Conservation (phyloP, 2,797 vertebrate genomes). For the Lophotriccus pileatus region DNA sequence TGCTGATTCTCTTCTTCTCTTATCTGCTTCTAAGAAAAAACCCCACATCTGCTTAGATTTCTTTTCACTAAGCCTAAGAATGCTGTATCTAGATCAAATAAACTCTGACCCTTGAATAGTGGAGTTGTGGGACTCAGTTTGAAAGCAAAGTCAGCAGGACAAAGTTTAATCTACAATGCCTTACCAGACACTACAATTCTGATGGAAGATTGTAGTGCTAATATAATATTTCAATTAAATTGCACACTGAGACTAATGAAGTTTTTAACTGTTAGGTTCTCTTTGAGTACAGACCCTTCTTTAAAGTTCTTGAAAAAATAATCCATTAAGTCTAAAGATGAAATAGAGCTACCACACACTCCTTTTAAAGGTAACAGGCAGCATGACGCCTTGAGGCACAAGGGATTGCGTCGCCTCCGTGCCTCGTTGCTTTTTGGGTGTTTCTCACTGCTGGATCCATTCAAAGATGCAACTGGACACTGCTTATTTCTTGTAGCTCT, state of each 20-base stretch:
- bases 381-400: neutral
- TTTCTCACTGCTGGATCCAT: neutral
- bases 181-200: neutral
- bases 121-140: neutral
- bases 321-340: neutral
- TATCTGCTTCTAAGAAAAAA: constrained; percentile 52
- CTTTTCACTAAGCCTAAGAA: constrained; percentile 33
- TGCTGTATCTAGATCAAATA: constrained; percentile 64
- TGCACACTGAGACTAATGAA: neutral
- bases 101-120: constrained; percentile 63
- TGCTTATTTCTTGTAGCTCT: neutral
- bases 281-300: neutral
- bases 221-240: neutral
- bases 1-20: constrained; percentile 34
- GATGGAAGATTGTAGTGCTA: neutral
- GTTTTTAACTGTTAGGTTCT: neutral
- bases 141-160: constrained; percentile 59
- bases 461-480: neutral
- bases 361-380: neutral
- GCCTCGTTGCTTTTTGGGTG: neutral
- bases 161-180: constrained; percentile 59
- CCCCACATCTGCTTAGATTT: neutral
- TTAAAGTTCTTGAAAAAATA: neutral
- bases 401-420: accelerated
- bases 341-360: neutral